Conservation (phyloP, 2,888 invertebrate genomes). For the Epirrhoe alternata region DNA sequence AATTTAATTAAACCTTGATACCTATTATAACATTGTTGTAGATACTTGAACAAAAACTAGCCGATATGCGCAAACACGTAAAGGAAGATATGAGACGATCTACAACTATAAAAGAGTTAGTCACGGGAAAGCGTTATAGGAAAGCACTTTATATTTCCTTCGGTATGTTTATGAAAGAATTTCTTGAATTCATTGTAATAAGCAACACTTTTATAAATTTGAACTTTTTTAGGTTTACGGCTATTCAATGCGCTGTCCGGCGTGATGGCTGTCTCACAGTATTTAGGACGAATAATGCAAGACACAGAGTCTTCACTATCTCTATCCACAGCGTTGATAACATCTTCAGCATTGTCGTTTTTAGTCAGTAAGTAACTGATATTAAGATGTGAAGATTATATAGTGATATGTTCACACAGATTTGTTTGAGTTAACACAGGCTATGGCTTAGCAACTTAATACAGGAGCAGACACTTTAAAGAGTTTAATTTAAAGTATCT, state of each 20-base stretch:
- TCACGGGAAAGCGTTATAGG: slow-evolving; percentile 75
- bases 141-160: slow-evolving; percentile 65
- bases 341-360: slow-evolving; percentile 63
- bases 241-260: slow-evolving; percentile 61
- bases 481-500: no score
- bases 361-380: slow-evolving; percentile 54
- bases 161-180: slow-evolving; percentile 50
- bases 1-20: neutral
- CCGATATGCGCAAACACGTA: slow-evolving; percentile 64
- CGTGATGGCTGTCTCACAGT: slow-evolving; percentile 58
- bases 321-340: slow-evolving; percentile 55
- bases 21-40: slow-evolving; percentile 38
- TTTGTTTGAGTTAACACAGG: no score
- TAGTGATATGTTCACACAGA: no score
- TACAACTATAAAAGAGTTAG: slow-evolving; percentile 71
- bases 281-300: slow-evolving; percentile 62
- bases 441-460: no score
- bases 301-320: slow-evolving; percentile 56
- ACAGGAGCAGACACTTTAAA: neutral
- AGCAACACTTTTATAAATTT: neutral
- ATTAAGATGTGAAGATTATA: neutral
- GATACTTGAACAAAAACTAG: slow-evolving; percentile 59
- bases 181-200: neutral
- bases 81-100: slow-evolving; percentile 73
- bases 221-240: slow-evolving; percentile 56